Base-by-base conservation (phyloP, 1,140 invertebrate species). In the Fopius arisanus region DNA sequence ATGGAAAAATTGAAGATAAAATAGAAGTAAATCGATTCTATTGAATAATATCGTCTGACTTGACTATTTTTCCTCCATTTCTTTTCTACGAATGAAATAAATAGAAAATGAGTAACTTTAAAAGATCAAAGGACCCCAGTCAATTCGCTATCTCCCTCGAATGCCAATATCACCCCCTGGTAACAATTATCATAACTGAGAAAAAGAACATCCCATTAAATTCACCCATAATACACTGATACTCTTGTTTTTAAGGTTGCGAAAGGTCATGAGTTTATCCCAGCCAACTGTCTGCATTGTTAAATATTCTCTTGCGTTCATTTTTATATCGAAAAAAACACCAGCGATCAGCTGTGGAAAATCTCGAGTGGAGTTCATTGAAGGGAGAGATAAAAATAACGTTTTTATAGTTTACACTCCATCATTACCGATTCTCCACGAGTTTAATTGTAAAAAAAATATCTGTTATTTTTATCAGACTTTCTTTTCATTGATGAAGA, bases 121-220 rank as follows among this genome's bases (percentile, higher is more conserved):
- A 71, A 26, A 37, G 26, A 59, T 71, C 63, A 71, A 71, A 41
- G 62, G 28, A 31, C 16, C 28, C 54, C 54, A 59, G 69, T 65
- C 62, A 65, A 31, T 65, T 65, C n/a, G 10, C 16, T 65, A 19
- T 31, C 72, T 28, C 66, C 59, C 40, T 62, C 62, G 51, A 73
- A 75, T 79, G 28, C 67, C 51, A 69, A 76, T 87, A 87, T 88
- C 84, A 84, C 82, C 82, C 83, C 85, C 81, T 80, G 80, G 81
- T 81, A 81, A 82, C 77, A 85, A 86, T 87, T 86, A 87, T 87
- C 84, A 31, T 63, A 78, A 82, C 82, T 86, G 80, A 87, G 83
- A 85, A 82, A 82, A 73, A 72, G 41, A 43, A 65, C 59, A 43
- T 72, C 48, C 37, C 54, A 59, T 59, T 59, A 59, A 59, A 59